These are phyloP conservation scores for Apeira syringaria DNA, from an alignment of 2,888 invertebrate genomes.

Conservation along the genomic window DNA sequence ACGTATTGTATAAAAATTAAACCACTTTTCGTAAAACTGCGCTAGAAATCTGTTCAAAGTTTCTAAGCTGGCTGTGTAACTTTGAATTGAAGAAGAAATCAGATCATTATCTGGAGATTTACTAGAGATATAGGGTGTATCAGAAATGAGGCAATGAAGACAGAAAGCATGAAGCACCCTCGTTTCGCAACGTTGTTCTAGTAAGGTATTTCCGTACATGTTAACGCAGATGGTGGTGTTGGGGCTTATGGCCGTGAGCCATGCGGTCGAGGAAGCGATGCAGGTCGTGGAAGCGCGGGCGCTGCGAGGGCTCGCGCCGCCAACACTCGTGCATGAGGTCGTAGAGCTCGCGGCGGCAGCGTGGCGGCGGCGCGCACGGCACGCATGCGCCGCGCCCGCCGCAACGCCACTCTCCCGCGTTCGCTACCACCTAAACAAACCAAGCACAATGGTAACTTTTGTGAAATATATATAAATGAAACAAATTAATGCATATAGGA, in stretches of 20 bases:
- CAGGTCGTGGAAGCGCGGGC: slow-evolving; percentile 94
- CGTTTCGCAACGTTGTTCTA: neutral
- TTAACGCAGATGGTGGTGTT: slow-evolving; percentile 42
- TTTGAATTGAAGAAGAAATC: no score
- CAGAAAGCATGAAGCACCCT: slow-evolving; percentile 2
- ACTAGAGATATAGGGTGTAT: no score
- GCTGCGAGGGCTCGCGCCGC: slow-evolving; percentile 90
- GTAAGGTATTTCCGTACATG: slow-evolving; percentile 29
- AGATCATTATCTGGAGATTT: no score
- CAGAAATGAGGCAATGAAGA: neutral
- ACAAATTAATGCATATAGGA: no score
- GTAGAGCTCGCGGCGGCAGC: slow-evolving; percentile 94
- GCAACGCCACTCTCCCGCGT: slow-evolving; percentile 86
- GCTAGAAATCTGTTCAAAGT: no score
- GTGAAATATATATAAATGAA: no score
- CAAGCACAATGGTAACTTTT: no score
- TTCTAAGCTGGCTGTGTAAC: neutral
- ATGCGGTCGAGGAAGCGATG: slow-evolving; percentile 93
- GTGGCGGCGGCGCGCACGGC: slow-evolving; percentile 85
- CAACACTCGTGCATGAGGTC: slow-evolving; percentile 97
- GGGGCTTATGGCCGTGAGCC: slow-evolving; percentile 85
- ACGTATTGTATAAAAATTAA: no score
- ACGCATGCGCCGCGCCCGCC: slow-evolving; percentile 69
- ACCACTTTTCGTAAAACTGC: no score
- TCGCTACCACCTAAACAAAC: slow-evolving; percentile 83